phyloP scores from a whole-genome alignment of 30 jellyfish, hydroid and myxozoan genomes.

The Cassiopea xamachana region DNA sequence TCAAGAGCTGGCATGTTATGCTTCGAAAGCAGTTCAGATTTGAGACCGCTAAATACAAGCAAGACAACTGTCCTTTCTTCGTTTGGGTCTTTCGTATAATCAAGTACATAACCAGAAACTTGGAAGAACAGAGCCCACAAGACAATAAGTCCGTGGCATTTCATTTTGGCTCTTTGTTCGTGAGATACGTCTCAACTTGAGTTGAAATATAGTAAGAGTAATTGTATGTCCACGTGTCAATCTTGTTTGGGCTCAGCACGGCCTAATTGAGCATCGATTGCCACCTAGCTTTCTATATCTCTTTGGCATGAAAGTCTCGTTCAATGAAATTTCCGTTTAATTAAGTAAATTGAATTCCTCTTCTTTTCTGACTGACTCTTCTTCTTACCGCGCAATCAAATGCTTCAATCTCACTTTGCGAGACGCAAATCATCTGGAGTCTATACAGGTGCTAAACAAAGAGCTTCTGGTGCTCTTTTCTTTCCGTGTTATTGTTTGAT shows the following conservation, averaged over 20 bases:
- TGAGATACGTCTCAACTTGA: background rate
- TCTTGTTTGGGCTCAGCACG: background rate
- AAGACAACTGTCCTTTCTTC: slow-evolving; percentile 73
- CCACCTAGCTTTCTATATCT: slow-evolving; percentile 4
- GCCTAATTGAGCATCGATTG: background rate
- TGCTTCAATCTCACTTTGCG: background rate
- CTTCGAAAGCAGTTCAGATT: slow-evolving; percentile 64
- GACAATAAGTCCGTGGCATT: background rate
- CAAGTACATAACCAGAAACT: slow-evolving; percentile 38
- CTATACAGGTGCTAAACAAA: slow-evolving; percentile 60
- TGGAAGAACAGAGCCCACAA: slow-evolving; percentile 6
- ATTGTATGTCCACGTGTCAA: background rate
- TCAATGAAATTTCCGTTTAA: no score
- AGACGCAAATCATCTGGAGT: slow-evolving; percentile 32
- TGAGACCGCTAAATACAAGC: slow-evolving; percentile 92
- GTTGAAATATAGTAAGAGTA: background rate
- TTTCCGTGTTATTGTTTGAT: slow-evolving; percentile 24
- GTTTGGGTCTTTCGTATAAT: slow-evolving; percentile 72
- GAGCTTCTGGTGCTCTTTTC: slow-evolving; percentile 72
- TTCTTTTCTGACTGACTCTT: no score
- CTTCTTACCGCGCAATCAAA: background rate
- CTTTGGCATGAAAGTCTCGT: no score
- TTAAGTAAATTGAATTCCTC: no score
- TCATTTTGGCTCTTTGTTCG: background rate
- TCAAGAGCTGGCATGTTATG: slow-evolving; percentile 65